Percentiles rank a stretch among this genome's conserved stretches.
phyloP scores from a whole-genome alignment of 2,888 invertebrate genomes.

The Saturnia japonica region DNA sequence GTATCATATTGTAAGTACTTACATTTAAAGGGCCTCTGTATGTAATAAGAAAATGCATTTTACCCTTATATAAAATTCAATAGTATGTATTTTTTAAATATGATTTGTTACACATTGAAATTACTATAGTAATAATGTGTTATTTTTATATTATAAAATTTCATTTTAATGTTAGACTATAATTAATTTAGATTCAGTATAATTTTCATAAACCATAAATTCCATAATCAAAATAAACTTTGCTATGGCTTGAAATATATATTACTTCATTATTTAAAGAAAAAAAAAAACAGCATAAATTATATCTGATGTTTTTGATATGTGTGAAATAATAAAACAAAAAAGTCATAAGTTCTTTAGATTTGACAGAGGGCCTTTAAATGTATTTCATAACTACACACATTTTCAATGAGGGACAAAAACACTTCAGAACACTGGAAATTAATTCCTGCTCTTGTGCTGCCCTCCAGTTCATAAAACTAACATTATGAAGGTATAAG shows the following conservation, averaged over 20 bases:
- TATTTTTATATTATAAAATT: no score
- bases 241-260: background rate
- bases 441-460: constrained; percentile 39
- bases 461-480: constrained; percentile 28
- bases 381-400: constrained; percentile 39
- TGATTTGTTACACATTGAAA: background rate
- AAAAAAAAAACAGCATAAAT: no score
- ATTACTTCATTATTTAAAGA: background rate
- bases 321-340: no score
- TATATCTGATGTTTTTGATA: no score
- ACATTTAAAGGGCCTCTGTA: constrained; percentile 35
- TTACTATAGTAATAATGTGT: no score
- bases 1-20: constrained; percentile 36
- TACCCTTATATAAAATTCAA: background rate
- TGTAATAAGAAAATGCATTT: constrained; percentile 15
- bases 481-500: constrained; percentile 53
- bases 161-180: background rate
- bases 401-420: background rate
- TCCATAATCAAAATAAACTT: background rate
- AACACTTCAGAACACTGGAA: constrained; percentile 45
- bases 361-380: constrained; percentile 54
- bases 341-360: background rate
- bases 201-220: background rate
- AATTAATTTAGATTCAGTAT: background rate
- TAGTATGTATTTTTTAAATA: background rate